Percentiles rank a stretch among this genome's conserved stretches.
These are phyloP conservation scores for Halcyon leucocephala DNA, from an alignment of 2,797 vertebrate genomes.

Conservation along the genomic window DNA sequence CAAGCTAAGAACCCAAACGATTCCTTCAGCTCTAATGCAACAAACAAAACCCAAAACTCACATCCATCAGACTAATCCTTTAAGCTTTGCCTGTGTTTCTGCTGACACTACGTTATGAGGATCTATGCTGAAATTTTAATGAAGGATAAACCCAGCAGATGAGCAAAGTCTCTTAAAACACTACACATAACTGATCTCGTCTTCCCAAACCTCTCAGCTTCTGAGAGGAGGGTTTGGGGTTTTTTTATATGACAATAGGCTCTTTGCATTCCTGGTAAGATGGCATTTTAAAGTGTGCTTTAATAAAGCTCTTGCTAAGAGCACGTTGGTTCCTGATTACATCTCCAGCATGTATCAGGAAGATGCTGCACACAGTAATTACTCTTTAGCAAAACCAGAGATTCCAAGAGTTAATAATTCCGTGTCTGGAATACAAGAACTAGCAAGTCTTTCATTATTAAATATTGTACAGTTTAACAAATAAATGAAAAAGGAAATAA, in stretches of 20 bases:
- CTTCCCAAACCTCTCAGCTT: not conserved
- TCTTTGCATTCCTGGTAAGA: not conserved
- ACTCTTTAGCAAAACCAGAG: constrained; percentile 3
- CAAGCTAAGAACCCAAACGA: constrained; percentile 56
- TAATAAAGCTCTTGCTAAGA: not conserved
- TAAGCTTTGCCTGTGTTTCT: not conserved
- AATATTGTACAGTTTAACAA: not conserved
- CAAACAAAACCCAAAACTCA: constrained; percentile 22
- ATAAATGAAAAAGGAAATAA: not conserved
- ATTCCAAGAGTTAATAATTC: not conserved
- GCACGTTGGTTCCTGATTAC: not conserved
- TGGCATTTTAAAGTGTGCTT: not conserved
- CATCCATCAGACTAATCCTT: constrained; percentile 14
- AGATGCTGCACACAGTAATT: not conserved
- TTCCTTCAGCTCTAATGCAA: constrained; percentile 43
- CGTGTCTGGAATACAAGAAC: not conserved
- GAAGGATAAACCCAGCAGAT: not conserved
- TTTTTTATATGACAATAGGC: not conserved
- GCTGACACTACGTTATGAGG: not conserved
- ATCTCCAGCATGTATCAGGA: not conserved
- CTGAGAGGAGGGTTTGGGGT: not conserved
- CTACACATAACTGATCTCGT: not conserved
- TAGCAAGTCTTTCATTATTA: not conserved
- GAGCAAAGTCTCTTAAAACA: not conserved
- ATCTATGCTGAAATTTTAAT: not conserved